Evolutionary conservation across 2,888 invertebrate species (phyloP).

Genomic region (Xestobium rufovillosum): DNA sequence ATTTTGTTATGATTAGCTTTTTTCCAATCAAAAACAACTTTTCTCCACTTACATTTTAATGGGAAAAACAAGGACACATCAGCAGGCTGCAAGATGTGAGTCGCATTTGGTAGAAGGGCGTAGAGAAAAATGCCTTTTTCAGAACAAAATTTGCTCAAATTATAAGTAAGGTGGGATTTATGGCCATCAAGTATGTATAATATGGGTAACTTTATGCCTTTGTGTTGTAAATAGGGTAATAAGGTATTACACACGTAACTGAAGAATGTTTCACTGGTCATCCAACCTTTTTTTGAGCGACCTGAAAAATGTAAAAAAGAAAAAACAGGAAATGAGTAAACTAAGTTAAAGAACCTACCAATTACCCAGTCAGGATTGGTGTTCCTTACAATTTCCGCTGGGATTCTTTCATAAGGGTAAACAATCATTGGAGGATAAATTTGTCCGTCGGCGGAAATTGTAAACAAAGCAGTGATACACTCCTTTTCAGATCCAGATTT

Average conservation of each 20-base stretch:
- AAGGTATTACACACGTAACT: slow-evolving; percentile 19
- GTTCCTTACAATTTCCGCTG: slow-evolving; percentile 16
- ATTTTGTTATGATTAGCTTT: slow-evolving; percentile 10
- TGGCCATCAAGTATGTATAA: slow-evolving; percentile 16
- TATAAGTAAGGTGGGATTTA: slow-evolving; percentile 16
- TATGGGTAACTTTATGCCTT: slow-evolving; percentile 18
- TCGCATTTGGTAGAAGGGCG: slow-evolving; percentile 15
- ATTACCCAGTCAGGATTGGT: slow-evolving; percentile 16
- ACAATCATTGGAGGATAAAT: slow-evolving; percentile 11
- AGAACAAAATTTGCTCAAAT: slow-evolving; percentile 17
- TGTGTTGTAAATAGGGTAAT: slow-evolving; percentile 12
- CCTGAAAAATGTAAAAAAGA: too few relatives aligned
- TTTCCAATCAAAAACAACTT: slow-evolving; percentile 11
- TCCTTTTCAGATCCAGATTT: slow-evolving; percentile 14
- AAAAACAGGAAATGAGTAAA: too few relatives aligned
- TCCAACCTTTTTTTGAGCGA: slow-evolving; percentile 16
- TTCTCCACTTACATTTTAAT: slow-evolving; percentile 16
- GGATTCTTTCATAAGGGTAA: slow-evolving; percentile 12
- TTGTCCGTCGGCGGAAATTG: slow-evolving; percentile 17
- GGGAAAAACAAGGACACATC: slow-evolving; percentile 15
- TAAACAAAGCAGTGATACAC: slow-evolving; percentile 16
- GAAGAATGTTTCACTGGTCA: slow-evolving; percentile 17
- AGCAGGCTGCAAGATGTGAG: slow-evolving; percentile 14
- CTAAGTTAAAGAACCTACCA: slow-evolving; percentile 10
- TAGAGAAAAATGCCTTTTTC: slow-evolving; percentile 16